Evolutionary conservation across 2,888 invertebrate genomes (phyloP).

Genomic region (Dorcus parallelipipedus): DNA sequence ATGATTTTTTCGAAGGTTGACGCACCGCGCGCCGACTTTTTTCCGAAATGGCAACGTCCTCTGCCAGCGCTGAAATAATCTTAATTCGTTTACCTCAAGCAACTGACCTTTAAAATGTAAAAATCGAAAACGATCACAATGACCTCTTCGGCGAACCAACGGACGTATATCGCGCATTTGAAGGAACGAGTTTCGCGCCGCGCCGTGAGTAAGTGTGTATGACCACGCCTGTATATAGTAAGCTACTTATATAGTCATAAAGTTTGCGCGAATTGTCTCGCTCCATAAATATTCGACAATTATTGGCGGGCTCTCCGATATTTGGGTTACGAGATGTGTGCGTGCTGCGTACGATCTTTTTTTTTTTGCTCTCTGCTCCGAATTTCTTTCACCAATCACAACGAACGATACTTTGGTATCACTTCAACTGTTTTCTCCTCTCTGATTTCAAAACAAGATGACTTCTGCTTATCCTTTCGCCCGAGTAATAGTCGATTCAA

Average conservation of each 20-base stretch:
- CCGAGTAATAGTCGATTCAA: conserved; percentile 1
- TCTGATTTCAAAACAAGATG: neutral
- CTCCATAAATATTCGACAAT: conserved; percentile 12
- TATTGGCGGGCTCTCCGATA: conserved; percentile 7
- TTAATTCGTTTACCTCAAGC: conserved; percentile 42
- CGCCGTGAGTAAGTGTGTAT: conserved; percentile 11
- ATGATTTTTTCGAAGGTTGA: no score
- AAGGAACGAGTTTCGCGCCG: conserved; percentile 34
- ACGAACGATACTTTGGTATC: neutral
- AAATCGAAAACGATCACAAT: conserved; percentile 41
- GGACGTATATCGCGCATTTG: conserved; percentile 31
- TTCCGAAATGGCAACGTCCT: conserved; percentile 21
- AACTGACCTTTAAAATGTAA: conserved; percentile 46
- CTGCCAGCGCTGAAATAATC: conserved; percentile 25
- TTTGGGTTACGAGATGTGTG: conserved; percentile 7
- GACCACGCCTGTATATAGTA: conserved; percentile 18
- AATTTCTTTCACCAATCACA: neutral
- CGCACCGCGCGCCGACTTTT: no score
- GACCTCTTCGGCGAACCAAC: conserved; percentile 35
- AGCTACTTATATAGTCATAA: conserved; percentile 18
- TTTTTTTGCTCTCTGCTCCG: neutral
- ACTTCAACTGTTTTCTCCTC: neutral
- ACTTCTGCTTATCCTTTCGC: conserved; percentile 1
- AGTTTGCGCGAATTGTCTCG: conserved; percentile 13
- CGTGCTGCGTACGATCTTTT: no score